Evolutionary conservation across 1,140 invertebrate species (phyloP).

Genomic region (Zaprionus kolodkinae): DNA sequence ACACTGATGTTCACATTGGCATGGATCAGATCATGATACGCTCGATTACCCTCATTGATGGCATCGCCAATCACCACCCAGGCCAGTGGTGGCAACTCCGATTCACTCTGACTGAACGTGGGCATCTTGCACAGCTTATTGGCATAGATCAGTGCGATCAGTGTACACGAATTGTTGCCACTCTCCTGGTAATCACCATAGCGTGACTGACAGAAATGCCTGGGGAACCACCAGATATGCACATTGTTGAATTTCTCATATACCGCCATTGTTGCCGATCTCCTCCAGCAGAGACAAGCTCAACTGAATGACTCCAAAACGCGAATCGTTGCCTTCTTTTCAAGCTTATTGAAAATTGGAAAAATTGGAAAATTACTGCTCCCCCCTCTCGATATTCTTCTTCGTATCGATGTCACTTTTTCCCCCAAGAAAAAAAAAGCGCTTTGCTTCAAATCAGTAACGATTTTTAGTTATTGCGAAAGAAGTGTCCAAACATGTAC

Average conservation of each 20-base stretch:
- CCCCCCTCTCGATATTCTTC: too few species aligned
- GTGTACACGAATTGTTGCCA: constrained; percentile 54
- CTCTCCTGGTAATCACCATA: constrained; percentile 40
- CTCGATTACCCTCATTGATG: constrained; percentile 54
- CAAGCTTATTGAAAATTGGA: neutral
- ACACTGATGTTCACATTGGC: constrained; percentile 44
- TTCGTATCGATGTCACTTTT: neutral
- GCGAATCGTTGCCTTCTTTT: neutral
- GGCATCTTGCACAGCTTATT: constrained; percentile 34
- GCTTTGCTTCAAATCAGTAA: neutral
- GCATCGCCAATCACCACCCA: constrained; percentile 36
- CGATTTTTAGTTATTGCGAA: neutral
- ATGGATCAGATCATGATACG: constrained; percentile 28
- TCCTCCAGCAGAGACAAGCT: too few species aligned
- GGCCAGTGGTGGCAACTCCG: constrained; percentile 25
- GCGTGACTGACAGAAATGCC: constrained; percentile 48
- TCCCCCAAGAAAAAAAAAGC: too few species aligned
- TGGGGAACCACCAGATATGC: constrained; percentile 60
- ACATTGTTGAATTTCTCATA: constrained; percentile 36
- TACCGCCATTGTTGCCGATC: constrained; percentile 23
- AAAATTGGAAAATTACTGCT: too few species aligned
- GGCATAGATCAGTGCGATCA: constrained; percentile 54
- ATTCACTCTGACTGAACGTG: neutral
- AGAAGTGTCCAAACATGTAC: neutral
- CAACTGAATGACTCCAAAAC: too few species aligned